Percentiles rank a stretch among this genome's conserved stretches.
These are phyloP conservation scores for Ariolimax columbianus DNA, from an alignment of 2,888 invertebrate species.

Conservation along the genomic window DNA sequence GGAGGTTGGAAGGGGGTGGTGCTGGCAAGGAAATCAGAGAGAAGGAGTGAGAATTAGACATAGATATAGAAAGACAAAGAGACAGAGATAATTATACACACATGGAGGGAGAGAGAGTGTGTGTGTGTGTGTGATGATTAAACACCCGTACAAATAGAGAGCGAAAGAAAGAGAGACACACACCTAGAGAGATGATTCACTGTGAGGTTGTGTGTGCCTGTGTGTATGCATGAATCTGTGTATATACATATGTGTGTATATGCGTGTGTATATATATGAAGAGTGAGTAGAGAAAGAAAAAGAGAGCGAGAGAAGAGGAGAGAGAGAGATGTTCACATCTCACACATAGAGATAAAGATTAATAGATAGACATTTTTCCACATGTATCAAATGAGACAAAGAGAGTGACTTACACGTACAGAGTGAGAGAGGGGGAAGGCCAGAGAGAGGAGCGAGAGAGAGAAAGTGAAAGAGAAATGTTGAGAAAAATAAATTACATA, in stretches of 20 bases:
- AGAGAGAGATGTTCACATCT: too few relatives aligned
- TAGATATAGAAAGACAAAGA: conserved; percentile 21
- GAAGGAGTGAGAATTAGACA: conserved; percentile 5
- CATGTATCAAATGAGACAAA: too few relatives aligned
- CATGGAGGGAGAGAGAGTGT: conserved; percentile 3
- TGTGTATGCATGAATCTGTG: conserved; percentile 26
- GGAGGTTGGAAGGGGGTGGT: background rate
- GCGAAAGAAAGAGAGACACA: background rate
- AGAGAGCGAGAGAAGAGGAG: too few relatives aligned
- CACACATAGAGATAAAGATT: too few relatives aligned
- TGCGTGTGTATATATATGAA: conserved; percentile 24
- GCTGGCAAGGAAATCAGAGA: background rate
- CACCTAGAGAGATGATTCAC: conserved; percentile 8
- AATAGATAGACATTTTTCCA: too few relatives aligned
- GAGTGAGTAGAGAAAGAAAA: background rate
- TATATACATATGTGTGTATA: conserved; percentile 24
- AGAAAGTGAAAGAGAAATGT: too few relatives aligned
- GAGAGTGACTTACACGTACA: too few relatives aligned
- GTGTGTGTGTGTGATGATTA: conserved; percentile 1
- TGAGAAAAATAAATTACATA: too few relatives aligned
- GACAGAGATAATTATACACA: background rate
- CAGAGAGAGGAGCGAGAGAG: too few relatives aligned
- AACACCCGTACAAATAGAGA: background rate
- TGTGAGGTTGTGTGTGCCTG: conserved; percentile 10
- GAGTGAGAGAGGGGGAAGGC: too few relatives aligned